Base-by-base conservation (phyloP, 2,888 invertebrate species). In the Stenoptilia bipunctidactyla region DNA sequence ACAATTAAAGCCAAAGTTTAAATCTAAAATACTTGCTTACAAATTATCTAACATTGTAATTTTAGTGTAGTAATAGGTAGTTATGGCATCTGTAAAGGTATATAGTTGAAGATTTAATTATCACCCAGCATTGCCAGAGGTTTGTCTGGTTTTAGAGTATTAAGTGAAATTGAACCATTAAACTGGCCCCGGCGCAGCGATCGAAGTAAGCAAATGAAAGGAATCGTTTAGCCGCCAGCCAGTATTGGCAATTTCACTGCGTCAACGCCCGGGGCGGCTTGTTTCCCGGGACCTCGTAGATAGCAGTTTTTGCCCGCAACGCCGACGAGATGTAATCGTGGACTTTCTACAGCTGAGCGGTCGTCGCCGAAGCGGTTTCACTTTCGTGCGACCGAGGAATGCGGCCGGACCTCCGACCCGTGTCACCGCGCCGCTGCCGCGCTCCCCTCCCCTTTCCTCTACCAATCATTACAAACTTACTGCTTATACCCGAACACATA, bases 381-480 rank as follows among this genome's bases (percentile, higher is more conserved):
- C 82, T 83, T 82, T 82, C 82, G 63, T 74, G 68, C 72, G 67
- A 61, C 71, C 67, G 55, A 56, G 79, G 82, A 82, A 82, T 80
- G 82, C 74, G 80, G 73, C 71, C 77, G 76, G 71, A 80, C 79
- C 82, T 79, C 71, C 79, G 80, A 80, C 79, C 79, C 71, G 56
- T 62, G 66, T 61, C 64, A 61, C 58, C 58, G 52, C 56, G 52
- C 49, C 55, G 44, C 40, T 45, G 45, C 52, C 55, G 46, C 51
- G 52, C 53, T 48, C 50, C 48, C 55, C 43, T 44, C 55, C 48
- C 55, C 30, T 10, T 3, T n/a, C 30, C 30, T 6, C 27, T 10
- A 25, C 20, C 37, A 6, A 34, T 35, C 34, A 27, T n/a, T 30
- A n/a, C 30, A 4, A 30, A 12, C 30, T n/a, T 8, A 30, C 9